phyloP scores from a whole-genome alignment of 2,888 invertebrate species.

The Phymatocera aterrima region DNA sequence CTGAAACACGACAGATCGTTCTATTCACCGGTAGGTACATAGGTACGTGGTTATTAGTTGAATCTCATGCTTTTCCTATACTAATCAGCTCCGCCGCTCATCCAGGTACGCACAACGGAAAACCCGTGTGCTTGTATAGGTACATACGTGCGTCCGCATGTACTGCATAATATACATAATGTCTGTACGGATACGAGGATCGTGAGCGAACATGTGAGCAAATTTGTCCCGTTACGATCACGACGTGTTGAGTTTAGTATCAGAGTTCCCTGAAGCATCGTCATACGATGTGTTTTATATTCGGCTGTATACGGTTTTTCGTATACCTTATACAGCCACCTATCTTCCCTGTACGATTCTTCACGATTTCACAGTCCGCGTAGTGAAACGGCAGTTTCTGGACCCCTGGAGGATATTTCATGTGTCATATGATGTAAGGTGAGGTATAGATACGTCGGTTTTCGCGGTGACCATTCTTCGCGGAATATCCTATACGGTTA shows the following conservation, averaged over 20 bases:
- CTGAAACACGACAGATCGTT: conserved; percentile 2
- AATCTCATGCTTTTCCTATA: conserved; percentile 8
- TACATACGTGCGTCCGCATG: not conserved
- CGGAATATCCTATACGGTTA: not conserved
- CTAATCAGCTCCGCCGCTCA: not conserved
- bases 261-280: not conserved
- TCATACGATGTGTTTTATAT: conserved; percentile 1
- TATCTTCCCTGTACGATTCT: not conserved
- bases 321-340: no score
- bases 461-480: not conserved
- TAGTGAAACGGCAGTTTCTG: not conserved
- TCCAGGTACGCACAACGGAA: no score
- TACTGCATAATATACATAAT: no score
- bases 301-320: not conserved
- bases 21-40: conserved; percentile 20
- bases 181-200: no score
- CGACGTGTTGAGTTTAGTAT: no score
- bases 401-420: not conserved
- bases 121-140: not conserved
- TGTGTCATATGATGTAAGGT: not conserved
- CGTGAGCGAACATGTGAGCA: not conserved
- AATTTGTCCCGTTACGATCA: not conserved
- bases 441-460: not conserved
- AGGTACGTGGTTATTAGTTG: not conserved
- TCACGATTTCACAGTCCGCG: not conserved